phyloP scores from a whole-genome alignment of 2,888 invertebrate genomes.

The Eupeodes luniger region DNA sequence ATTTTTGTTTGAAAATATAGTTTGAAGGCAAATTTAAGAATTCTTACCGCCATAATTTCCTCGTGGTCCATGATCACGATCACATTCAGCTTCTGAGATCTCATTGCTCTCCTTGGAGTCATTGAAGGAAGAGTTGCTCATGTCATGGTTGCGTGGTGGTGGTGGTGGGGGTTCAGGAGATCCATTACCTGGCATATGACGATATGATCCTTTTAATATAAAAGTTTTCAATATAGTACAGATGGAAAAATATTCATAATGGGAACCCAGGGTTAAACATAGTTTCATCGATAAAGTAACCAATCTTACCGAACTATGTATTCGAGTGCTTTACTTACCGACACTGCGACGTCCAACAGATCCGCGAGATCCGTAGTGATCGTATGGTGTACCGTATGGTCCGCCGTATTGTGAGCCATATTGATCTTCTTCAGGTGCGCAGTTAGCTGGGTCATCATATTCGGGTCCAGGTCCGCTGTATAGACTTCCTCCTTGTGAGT shows the following conservation, averaged over 20 bases:
- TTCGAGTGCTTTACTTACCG: constrained; percentile 80
- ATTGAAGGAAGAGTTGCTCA: constrained; percentile 92
- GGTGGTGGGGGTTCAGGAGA: constrained; percentile 89
- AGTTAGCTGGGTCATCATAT: constrained; percentile 97
- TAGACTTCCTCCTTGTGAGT: constrained; percentile 87
- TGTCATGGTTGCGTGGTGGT: constrained; percentile 93
- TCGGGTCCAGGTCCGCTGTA: constrained; percentile 90
- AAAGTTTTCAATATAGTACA: constrained; percentile 42
- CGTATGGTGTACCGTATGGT: constrained; percentile 93
- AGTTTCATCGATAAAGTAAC: not conserved
- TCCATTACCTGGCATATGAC: constrained; percentile 85
- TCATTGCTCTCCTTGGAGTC: constrained; percentile 97
- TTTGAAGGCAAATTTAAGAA: constrained; percentile 28
- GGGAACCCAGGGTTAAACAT: constrained; percentile 27
- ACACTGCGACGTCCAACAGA: constrained; percentile 90
- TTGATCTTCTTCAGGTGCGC: constrained; percentile 95
- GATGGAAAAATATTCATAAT: constrained; percentile 28
- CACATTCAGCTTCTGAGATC: constrained; percentile 96
- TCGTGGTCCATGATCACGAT: constrained; percentile 92
- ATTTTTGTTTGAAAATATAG: constrained; percentile 9
- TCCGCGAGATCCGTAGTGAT: constrained; percentile 94
- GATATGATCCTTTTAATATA: constrained; percentile 82
- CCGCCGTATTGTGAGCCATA: constrained; percentile 93
- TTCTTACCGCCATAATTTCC: constrained; percentile 92
- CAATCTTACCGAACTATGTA: not conserved